Percentiles rank a stretch among this genome's conserved stretches.
phyloP scores from a whole-genome alignment of 2,113 vertebrate genomes.

The Pelecanoides urinatrix region DNA sequence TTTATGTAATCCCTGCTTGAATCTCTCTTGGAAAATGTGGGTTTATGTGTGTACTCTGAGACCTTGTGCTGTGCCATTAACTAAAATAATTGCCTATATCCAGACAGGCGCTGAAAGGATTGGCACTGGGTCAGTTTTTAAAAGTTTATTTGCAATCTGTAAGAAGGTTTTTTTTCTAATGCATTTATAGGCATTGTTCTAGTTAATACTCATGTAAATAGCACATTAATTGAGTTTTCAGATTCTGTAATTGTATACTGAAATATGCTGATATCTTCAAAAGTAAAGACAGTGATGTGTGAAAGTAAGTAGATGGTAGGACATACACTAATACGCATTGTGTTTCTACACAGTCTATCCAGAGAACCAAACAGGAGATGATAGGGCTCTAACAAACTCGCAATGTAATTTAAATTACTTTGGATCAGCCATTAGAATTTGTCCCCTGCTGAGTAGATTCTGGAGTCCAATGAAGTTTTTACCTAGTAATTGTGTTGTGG shows the following conservation, averaged over 20 bases:
- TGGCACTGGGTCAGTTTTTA: constrained; percentile 22
- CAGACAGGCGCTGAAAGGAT: constrained; percentile 27
- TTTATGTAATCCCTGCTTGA: not conserved
- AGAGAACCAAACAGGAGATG: not conserved
- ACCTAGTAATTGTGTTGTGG: not conserved
- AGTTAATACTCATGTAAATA: constrained; percentile 49
- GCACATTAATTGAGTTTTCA: constrained; percentile 45
- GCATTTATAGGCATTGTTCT: constrained; percentile 40
- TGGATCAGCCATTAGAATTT: not conserved
- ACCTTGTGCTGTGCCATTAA: not conserved
- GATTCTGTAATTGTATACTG: not conserved
- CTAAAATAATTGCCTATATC: constrained; percentile 18
- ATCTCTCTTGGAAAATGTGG: not conserved
- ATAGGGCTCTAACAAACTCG: not conserved
- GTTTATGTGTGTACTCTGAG: not conserved
- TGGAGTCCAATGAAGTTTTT: not conserved
- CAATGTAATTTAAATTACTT: not conserved
- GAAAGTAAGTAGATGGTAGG: not conserved
- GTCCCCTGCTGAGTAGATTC: not conserved
- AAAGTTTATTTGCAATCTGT: constrained; percentile 35
- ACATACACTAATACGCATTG: not conserved
- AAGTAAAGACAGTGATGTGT: not conserved
- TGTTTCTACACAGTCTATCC: not conserved
- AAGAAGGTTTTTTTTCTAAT: not conserved
- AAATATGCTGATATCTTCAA: constrained; percentile 19